Evolutionary conservation across 1,140 invertebrate species (phyloP), one percentile per base, ranked within the genome.

Genomic region (Pissodes strobi): DNA sequence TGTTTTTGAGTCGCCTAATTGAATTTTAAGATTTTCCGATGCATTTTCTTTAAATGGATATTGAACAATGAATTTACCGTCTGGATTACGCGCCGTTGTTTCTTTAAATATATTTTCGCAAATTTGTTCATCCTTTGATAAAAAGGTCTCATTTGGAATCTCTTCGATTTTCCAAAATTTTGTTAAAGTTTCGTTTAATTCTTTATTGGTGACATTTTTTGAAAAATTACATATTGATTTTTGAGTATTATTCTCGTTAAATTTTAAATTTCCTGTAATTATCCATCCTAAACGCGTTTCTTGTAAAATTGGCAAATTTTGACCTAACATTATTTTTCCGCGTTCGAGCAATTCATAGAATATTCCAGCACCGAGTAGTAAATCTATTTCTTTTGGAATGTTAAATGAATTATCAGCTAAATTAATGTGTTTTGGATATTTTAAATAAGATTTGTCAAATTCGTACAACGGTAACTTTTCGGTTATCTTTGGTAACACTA

Each of bases 331-430:
- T 23, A 69, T 66, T 62, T 70, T 48, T 21, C 66, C n/a, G n/a
- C n/a, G n/a, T n/a, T n/a, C n/a, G 64, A 78, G 39, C 25, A 77
- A 39, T 12, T 73, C 52, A 65, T 69, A 77, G 66, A 76, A 77
- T 22, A 69, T 15, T 23, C 70, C 70, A 8, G 72, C 71, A 0
- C 69, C 73, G 0, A 76, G 46, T 8, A 78, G 21, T 13, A 76
- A 34, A 49, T 78, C 68, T 37, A 76, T 70, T 8, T 58, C 46
- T 34, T 58, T 64, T 8, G 67, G 66, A 21, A 22, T 19, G 45
- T 71, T 22, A 60, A 75, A 76, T 8, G 68, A 12, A 13, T 71
- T 61, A 59, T 74, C 74, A 9, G 69, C 69, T 8, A 73, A 57
- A 45, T 48, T 1, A 45, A 18, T 56, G 34, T 12, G 30, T 56